phyloP scores from a whole-genome alignment of 2,888 invertebrate genomes.

The Amaurobius ferox region DNA sequence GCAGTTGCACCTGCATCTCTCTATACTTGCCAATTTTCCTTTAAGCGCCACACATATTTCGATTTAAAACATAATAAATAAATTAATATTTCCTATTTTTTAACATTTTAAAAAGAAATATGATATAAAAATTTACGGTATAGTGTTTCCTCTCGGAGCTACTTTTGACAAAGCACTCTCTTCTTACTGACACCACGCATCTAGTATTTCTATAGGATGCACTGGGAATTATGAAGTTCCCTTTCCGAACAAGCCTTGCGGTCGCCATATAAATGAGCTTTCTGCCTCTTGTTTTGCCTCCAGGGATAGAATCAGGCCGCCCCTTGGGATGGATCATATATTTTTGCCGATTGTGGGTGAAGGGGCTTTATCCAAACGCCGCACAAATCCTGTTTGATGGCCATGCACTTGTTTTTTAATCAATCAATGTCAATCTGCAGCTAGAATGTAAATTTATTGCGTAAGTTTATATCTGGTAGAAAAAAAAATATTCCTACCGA shows the following conservation, averaged over 20 bases:
- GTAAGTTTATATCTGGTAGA: too few relatives aligned
- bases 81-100: too few relatives aligned
- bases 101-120: too few relatives aligned
- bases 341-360: neutral
- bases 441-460: too few relatives aligned
- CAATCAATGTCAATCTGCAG: neutral
- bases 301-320: neutral
- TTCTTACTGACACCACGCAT: neutral
- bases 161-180: too few relatives aligned
- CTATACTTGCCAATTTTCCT: too few relatives aligned
- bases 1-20: too few relatives aligned
- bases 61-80: too few relatives aligned
- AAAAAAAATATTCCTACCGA: too few relatives aligned
- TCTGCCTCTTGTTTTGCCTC: neutral
- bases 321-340: neutral
- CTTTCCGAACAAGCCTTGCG: neutral
- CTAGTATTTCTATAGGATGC: neutral
- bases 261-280: neutral
- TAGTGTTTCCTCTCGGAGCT: too few relatives aligned
- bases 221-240: neutral
- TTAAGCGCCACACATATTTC: too few relatives aligned
- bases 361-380: neutral
- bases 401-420: neutral
- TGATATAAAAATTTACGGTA: too few relatives aligned
- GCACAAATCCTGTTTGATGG: neutral